Evolutionary conservation across 2,888 invertebrate genomes (phyloP).

Genomic region (Troides aeacus): DNA sequence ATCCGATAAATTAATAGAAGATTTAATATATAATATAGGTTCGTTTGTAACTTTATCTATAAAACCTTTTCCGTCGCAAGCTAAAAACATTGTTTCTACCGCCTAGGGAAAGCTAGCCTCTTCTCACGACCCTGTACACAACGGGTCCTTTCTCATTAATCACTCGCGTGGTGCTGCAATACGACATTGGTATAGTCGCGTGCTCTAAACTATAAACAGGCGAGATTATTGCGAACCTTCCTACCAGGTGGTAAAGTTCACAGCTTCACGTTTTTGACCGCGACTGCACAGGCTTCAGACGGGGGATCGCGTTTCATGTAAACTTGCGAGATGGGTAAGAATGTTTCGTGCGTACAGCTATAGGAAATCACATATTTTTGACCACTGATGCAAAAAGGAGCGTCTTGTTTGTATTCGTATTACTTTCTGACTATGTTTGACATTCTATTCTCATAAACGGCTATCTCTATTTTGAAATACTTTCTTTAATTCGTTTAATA

Average conservation of each 20-base stretch:
- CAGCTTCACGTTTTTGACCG: not conserved
- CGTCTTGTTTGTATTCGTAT: not conserved
- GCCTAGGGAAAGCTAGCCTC: constrained; percentile 20
- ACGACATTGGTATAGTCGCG: constrained; percentile 21
- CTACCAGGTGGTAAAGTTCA: not conserved
- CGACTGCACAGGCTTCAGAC: constrained; percentile 11
- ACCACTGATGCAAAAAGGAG: not conserved
- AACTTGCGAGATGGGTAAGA: constrained; percentile 14
- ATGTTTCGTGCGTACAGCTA: constrained; percentile 6
- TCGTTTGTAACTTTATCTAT: not conserved
- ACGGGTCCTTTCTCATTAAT: constrained; percentile 27
- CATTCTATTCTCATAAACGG: no score
- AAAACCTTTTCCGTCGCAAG: constrained; percentile 1
- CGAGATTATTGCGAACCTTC: constrained; percentile 5
- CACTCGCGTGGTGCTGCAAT: constrained; percentile 14
- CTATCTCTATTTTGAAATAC: no score
- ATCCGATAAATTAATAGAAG: not conserved
- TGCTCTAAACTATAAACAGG: constrained; percentile 1
- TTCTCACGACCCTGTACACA: constrained; percentile 27
- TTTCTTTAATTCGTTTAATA: no score
- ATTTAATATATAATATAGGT: not conserved
- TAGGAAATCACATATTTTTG: not conserved
- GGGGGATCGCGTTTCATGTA: constrained; percentile 21
- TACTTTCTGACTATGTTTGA: no score
- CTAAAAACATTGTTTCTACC: constrained; percentile 10